Evolutionary conservation across 2,113 vertebrate genomes (phyloP), one percentile per base, ranked within the genome.

Genomic region (Ageneiosus marmoratus): DNA sequence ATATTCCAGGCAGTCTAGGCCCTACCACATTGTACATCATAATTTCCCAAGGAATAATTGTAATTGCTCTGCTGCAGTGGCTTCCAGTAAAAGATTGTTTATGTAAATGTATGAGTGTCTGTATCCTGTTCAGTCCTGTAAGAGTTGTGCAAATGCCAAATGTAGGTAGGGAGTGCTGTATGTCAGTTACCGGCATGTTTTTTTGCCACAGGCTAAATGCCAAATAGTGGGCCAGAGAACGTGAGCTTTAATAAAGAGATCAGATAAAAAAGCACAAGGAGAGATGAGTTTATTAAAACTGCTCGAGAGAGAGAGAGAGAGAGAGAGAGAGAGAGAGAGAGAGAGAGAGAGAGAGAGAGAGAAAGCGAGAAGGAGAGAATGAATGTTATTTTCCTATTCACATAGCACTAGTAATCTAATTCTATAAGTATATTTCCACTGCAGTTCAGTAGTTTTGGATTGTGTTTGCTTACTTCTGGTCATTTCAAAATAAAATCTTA

Each of bases 41-140:
- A 73, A 73, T 29, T 48, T 73, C 15, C 34, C 51, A 32, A 34
- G 37, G 37, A 81, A 60, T 22, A 73, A 48, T 22, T 73, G 24
- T 41, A 73, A 46, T 62, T 60, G 13, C 8, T 50, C n/a, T 44
- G 34, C 69, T 60, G 27, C 55, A 13, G 53, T 48, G 16, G 27
- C 37, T 81, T 58, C 53, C 80, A 73, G 80, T 73, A 55, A 69
- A 51, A 74, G n/a, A 27, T 16, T 58, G 65, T 34, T 18, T 74
- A 20, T 37, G 37, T 48, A 58, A 53, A 34, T 81, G 24, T 1
- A 18, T 46, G 16, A 24, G 20, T 48, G 29, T n/a, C 56, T 50
- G 44, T 12, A 20, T 73, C 44, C 70, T 82, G 55, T 51, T 37
- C 20, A n/a, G 56, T 75, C 70, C 80, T 37, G 51, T 18, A 44